phyloP scores from a whole-genome alignment of 2,113 vertebrate genomes.

The Mormyrus lacerda region DNA sequence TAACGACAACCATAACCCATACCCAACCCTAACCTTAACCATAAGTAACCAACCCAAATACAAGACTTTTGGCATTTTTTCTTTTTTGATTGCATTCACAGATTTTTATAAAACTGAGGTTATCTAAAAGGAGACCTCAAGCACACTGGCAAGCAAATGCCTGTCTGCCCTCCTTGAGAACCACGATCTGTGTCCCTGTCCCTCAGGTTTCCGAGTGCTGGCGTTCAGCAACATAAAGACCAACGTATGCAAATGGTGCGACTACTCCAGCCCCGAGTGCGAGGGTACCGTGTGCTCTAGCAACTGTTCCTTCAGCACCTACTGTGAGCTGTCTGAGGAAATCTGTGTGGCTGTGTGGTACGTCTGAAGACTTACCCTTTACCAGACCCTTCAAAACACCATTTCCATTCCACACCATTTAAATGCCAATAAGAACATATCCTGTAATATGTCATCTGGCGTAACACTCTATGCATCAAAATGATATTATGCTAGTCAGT shows the following conservation, averaged over 20 bases:
- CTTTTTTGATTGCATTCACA: too few relatives aligned
- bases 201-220: constrained; percentile 38
- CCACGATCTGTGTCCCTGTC: background rate
- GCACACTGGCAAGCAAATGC: background rate
- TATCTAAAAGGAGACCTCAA: too few relatives aligned
- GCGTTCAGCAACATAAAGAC: constrained; percentile 63
- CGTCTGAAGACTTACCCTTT: constrained; percentile 19
- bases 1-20: too few relatives aligned
- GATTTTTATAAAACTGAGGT: too few relatives aligned
- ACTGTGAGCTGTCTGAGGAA: constrained; percentile 65
- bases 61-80: too few relatives aligned
- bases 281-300: constrained; percentile 67
- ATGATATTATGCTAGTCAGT: background rate
- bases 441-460: background rate
- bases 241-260: constrained; percentile 81
- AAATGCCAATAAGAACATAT: background rate
- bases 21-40: too few relatives aligned
- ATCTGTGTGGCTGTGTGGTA: constrained; percentile 81
- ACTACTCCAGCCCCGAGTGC: constrained; percentile 61
- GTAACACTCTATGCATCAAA: background rate
- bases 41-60: background rate
- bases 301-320: constrained; percentile 78
- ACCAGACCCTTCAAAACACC: background rate
- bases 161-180: background rate
- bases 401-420: background rate